phyloP scores from a whole-genome alignment of 2,888 invertebrate genomes.

The Holacanthella duospinosa region DNA sequence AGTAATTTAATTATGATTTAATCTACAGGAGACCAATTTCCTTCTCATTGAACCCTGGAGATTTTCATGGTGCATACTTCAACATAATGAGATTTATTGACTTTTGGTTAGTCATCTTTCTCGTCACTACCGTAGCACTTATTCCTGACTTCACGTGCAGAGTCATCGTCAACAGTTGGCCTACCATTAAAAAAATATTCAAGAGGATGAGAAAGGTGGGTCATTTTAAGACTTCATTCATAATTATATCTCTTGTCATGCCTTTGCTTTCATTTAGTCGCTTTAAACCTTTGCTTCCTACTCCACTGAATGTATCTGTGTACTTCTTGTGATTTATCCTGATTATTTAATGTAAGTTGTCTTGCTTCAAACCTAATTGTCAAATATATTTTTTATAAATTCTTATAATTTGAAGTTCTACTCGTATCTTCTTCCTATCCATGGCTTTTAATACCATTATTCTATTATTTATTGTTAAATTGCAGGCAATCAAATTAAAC shows the following conservation, averaged over 20 bases:
- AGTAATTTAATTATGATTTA: not conserved
- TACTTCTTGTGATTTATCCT: too few relatives aligned
- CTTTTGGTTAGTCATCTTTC: constrained; percentile 52
- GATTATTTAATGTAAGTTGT: too few relatives aligned
- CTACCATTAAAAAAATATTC: constrained; percentile 14
- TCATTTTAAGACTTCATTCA: not conserved
- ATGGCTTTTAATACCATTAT: too few relatives aligned
- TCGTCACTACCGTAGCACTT: constrained; percentile 47
- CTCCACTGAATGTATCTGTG: not conserved
- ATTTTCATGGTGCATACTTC: constrained; percentile 44
- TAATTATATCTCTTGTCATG: not conserved
- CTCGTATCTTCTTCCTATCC: too few relatives aligned
- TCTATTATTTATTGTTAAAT: too few relatives aligned
- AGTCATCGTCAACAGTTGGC: constrained; percentile 20
- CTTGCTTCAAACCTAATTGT: not conserved
- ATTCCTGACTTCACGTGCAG: constrained; percentile 47
- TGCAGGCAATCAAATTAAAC: constrained; percentile 9
- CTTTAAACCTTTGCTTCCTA: not conserved
- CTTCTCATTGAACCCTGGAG: constrained; percentile 15
- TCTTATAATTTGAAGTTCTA: too few relatives aligned
- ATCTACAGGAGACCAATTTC: not conserved
- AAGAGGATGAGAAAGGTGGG: constrained; percentile 19
- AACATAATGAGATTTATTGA: constrained; percentile 49
- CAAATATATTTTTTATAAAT: not conserved
- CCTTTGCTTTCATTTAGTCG: not conserved